Evolutionary conservation across 2,113 vertebrate genomes (phyloP).

Genomic region (Sorex araneus): DNA sequence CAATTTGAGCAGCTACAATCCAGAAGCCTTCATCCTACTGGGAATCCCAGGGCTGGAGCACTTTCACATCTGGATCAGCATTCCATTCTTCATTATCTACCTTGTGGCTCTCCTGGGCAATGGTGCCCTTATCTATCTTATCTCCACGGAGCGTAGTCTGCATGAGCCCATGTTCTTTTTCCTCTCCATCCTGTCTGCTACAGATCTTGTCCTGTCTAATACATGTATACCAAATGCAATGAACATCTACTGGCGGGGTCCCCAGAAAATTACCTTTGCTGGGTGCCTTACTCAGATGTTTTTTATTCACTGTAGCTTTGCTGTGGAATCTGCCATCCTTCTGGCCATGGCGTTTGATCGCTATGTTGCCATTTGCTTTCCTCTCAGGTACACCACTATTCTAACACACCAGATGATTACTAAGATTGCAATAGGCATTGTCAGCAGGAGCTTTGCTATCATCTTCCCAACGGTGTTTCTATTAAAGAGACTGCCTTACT

Average conservation of each 20-base stretch:
- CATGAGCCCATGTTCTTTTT: slow-evolving; percentile 68
- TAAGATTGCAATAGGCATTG: slow-evolving; percentile 9
- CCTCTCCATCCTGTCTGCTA: slow-evolving; percentile 52
- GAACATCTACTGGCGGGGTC: slow-evolving; percentile 67
- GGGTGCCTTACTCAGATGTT: slow-evolving; percentile 80
- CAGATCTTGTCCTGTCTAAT: slow-evolving; percentile 62
- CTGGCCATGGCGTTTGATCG: slow-evolving; percentile 80
- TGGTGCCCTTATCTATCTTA: slow-evolving; percentile 35
- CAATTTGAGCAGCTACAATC: slow-evolving; percentile 47
- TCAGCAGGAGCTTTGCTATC: slow-evolving; percentile 66
- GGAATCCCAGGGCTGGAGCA: slow-evolving; percentile 59
- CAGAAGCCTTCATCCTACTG: slow-evolving; percentile 33
- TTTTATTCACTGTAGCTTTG: slow-evolving; percentile 72
- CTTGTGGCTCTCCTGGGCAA: slow-evolving; percentile 43
- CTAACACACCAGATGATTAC: slow-evolving; percentile 38
- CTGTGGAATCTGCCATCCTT: slow-evolving; percentile 72
- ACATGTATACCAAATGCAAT: slow-evolving; percentile 63
- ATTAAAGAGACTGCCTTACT: slow-evolving; percentile 70
- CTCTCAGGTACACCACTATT: slow-evolving; percentile 60
- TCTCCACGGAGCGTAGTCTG: slow-evolving; percentile 32
- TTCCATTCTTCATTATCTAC: slow-evolving; percentile 65
- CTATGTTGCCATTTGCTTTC: slow-evolving; percentile 69
- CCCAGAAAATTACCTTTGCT: slow-evolving; percentile 68
- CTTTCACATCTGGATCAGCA: not conserved
- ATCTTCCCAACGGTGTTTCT: slow-evolving; percentile 67